phyloP scores from a whole-genome alignment of 2,113 vertebrate species.

The Neopipo cinnamomea region DNA sequence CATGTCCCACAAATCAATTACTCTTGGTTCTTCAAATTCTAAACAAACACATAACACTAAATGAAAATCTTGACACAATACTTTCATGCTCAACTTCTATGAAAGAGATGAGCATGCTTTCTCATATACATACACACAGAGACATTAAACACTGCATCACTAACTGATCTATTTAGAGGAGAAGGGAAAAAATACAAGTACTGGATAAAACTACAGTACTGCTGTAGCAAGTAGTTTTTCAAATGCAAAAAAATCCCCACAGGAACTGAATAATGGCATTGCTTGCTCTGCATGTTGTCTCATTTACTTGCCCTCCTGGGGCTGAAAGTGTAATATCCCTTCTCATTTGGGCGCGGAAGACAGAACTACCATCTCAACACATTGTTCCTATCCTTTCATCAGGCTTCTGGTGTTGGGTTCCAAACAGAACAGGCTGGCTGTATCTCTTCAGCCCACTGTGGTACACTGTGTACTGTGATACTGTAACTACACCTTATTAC shows the following conservation, averaged over 20 bases:
- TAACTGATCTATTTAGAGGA: not conserved
- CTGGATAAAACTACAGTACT: not conserved
- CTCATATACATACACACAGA: not conserved
- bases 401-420: not conserved
- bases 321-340: not conserved
- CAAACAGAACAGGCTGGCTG: not conserved
- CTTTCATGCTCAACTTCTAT: not conserved
- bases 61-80: not conserved
- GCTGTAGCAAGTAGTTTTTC: not conserved
- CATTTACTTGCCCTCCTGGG: not conserved
- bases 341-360: not conserved
- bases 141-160: not conserved
- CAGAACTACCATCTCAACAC: not conserved
- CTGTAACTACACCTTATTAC: not conserved
- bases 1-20: slow-evolving; percentile 95
- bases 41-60: not conserved
- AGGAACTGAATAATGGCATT: not conserved
- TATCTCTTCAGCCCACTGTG: not conserved
- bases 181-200: not conserved
- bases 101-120: not conserved
- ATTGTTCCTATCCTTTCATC: not conserved
- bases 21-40: slow-evolving; percentile 95
- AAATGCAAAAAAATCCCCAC: not conserved
- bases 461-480: not conserved
- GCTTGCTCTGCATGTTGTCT: not conserved